Base-by-base conservation (phyloP, 2,797 vertebrate genomes). In the Capromys pilorides region DNA sequence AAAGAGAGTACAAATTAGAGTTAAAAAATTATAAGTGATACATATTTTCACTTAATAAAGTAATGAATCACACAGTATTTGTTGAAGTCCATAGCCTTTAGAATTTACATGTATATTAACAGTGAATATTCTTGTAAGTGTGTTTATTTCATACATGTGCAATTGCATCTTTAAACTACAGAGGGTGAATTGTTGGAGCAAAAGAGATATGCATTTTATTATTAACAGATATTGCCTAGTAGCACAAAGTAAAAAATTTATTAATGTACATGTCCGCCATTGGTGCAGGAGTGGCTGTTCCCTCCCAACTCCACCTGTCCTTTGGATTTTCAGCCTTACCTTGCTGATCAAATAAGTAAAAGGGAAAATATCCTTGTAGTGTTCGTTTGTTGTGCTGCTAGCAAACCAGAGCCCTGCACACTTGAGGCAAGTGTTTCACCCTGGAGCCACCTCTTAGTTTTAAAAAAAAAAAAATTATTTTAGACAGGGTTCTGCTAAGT, bases 61-160 rank as follows among this genome's bases (percentile, higher is more conserved):
- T 51, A 51, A 51, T 51, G 51, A 51, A 51, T 51, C 51, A 10
- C 49, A 51, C 51, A 51, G 51, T 51, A 51, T 51, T 51, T 51
- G 51, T 11, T 51, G 51, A 51, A 51, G 51, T 51, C 12, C 51
- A 51, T 10, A 51, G 51, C 51, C 51, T 51, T 51, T 13, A 39
- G 12, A 54, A n/a, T 91, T 80, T 71, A 71, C 36, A 6, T 75
- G 45, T 11, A 71, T 16, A 66, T 41, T 41, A 86, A n/a, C 2
- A 75, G 13, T 73, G 36, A 94, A 66, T 95, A 77, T 86, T 36
- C 13, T 73, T 94, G 8, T 67, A 93, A 91, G 69, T 85, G 28
- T 59, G 19, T 87, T 77, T n/a, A 80, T 95, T 82, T 94, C 22
- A 69, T 16, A 64, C 14, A 69, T 87, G 3, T 77, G 2, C 51